These are phyloP conservation scores for Brachyrhaphis roseni DNA, from an alignment of 2,797 vertebrate species.

Conservation along the genomic window DNA sequence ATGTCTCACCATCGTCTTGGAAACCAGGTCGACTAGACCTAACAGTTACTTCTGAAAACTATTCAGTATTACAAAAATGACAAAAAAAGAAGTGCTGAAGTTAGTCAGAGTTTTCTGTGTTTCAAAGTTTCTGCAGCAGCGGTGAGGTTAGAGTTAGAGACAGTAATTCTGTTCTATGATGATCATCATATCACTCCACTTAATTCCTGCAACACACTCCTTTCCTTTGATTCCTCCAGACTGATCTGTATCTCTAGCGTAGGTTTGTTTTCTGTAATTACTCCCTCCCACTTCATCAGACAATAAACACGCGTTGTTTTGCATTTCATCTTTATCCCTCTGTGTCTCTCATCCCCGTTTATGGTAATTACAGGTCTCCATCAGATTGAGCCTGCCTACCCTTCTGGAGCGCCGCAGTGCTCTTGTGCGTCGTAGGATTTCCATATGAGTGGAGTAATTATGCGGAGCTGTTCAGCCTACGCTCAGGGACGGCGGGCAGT, in stretches of 20 bases:
- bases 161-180: not conserved
- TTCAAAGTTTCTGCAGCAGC: not conserved
- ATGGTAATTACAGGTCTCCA: constrained; percentile 64
- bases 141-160: not conserved
- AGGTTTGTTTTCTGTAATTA: constrained; percentile 49
- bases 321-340: constrained; percentile 46
- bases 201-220: constrained; percentile 1
- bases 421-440: constrained; percentile 60
- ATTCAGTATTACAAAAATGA: not conserved
- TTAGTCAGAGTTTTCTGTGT: not conserved
- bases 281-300: constrained; percentile 44
- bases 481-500: constrained; percentile 36
- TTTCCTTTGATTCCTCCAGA: constrained; percentile 46
- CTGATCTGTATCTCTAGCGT: constrained; percentile 47
- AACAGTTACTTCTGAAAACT: not conserved
- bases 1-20: not conserved
- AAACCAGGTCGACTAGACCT: not conserved
- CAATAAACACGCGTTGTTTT: constrained; percentile 57
- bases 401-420: constrained; percentile 34
- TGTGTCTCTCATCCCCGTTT: constrained; percentile 45
- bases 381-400: constrained; percentile 62
- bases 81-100: not conserved
- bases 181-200: constrained; percentile 3
- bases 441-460: constrained; percentile 58
- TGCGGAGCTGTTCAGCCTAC: constrained; percentile 37